Evolutionary conservation across 1,140 invertebrate genomes (phyloP), one percentile per base, ranked within the genome.

Genomic region (Latrodectus geometricus): DNA sequence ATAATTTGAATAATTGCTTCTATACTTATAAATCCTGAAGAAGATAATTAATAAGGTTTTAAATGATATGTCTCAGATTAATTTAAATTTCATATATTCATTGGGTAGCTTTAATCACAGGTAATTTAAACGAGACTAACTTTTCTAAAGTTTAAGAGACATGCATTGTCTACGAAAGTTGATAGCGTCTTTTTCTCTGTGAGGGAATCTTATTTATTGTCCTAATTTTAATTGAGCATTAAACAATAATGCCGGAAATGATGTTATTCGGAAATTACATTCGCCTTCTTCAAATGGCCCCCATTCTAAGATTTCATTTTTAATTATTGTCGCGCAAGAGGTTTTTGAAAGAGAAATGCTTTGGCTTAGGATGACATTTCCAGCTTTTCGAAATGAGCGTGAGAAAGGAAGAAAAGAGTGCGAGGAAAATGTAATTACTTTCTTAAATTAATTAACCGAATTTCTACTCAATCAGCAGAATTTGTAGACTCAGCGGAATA

Each of bases 391-490:
- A 81, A 81, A 72, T 81, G 68, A 81, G 70, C 66, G 69, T 79
- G 9, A 69, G 70, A 81, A 14, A 20, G 9, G 17, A 20, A n/a
- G 21, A 12, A n/a, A 15, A n/a, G 52, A 72, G 69, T 70, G 54
- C 23, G 66, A 72, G 54, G 68, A 17, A n/a, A 49, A 72, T 14
- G 1, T 72, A 81, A 72, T 81, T 81, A 72, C 79, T 81, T 72
- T 72, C 79, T 72, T 81, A 81, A 81, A 81, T 81, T 81, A 81
- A 81, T 81, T 81, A 81, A 70, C 79, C 79, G 79, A 70, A 70
- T 54, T 72, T 65, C 20, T 50, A 54, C 79, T 81, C 68, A 81
- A 81, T 81, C 79, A 81, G 21, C 50, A 48, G 21, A 54, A 72
- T 70, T 81, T 66, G 35, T 72, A 15, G 21, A 48, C 9, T 54